phyloP scores from a whole-genome alignment of 2,113 vertebrate species.

The Oxygymnocypris stewartii region DNA sequence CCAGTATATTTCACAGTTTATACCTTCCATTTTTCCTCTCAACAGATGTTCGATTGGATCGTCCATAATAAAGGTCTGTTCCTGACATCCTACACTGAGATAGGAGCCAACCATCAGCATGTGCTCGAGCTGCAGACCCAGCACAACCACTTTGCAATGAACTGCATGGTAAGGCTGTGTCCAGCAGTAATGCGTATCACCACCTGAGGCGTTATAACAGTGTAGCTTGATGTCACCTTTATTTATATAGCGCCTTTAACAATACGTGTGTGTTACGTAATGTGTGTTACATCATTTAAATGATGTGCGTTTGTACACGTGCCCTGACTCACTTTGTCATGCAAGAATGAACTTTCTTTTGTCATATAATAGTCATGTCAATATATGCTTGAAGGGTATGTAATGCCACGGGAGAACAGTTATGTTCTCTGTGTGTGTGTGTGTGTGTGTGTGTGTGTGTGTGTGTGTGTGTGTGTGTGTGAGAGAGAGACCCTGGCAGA shows the following conservation, averaged over 20 bases:
- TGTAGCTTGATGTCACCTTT: not conserved
- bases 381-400: conserved; percentile 8
- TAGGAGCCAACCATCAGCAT: conserved; percentile 91
- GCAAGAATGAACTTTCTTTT: conserved; percentile 6
- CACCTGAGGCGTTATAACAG: conserved; percentile 24
- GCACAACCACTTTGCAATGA: conserved; percentile 99
- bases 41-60: conserved; percentile 99
- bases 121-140: conserved; percentile 96
- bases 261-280: too few relatives aligned
- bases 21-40: conserved; percentile 35
- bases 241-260: too few relatives aligned
- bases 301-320: not conserved
- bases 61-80: conserved; percentile 99
- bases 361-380: conserved; percentile 17
- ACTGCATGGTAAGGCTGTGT: conserved; percentile 93
- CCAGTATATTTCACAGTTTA: not conserved
- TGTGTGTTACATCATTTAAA: conserved; percentile 24
- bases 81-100: conserved; percentile 95
- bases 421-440: not conserved
- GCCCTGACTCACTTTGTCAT: conserved; percentile 3
- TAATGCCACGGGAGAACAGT: conserved; percentile 16
- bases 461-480: not conserved
- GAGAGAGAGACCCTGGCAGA: not conserved
- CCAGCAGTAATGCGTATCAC: conserved; percentile 12
- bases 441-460: not conserved